Conservation (phyloP, 2,113 vertebrate genomes). For the Pseudolaguvia tuberculata region DNA sequence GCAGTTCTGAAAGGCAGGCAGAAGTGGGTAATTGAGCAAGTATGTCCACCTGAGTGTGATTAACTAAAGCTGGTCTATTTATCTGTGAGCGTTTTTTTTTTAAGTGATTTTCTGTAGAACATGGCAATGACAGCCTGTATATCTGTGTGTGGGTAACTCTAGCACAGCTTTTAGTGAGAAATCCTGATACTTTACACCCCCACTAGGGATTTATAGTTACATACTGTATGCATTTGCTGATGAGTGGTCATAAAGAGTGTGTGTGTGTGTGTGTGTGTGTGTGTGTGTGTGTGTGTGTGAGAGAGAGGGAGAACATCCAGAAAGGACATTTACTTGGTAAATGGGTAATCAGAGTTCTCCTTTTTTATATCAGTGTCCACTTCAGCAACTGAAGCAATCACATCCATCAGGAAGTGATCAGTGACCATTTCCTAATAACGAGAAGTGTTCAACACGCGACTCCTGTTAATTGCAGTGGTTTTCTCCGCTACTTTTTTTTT, state of each 20-base stretch:
- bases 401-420: slow-evolving; percentile 55
- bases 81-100: background rate
- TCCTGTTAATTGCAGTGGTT: slow-evolving; percentile 41
- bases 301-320: background rate
- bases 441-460: slow-evolving; percentile 53
- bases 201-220: background rate
- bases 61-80: background rate
- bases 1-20: background rate
- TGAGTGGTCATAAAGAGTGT: background rate
- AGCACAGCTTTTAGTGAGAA: background rate
- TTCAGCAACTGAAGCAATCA: slow-evolving; percentile 61
- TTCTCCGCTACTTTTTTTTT: slow-evolving; percentile 33
- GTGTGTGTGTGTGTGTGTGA: too few species aligned
- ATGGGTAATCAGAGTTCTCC: slow-evolving; percentile 16
- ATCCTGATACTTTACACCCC: background rate
- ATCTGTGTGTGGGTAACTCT: background rate
- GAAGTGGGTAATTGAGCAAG: background rate
- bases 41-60: background rate
- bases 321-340: background rate
- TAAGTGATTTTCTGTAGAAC: background rate
- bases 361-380: slow-evolving; percentile 23
- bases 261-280: too few species aligned
- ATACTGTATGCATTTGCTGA: background rate
- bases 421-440: slow-evolving; percentile 55
- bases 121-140: too few species aligned